Conservation (phyloP, 1,140 invertebrate species). For the Druon quercuslanigerum region DNA sequence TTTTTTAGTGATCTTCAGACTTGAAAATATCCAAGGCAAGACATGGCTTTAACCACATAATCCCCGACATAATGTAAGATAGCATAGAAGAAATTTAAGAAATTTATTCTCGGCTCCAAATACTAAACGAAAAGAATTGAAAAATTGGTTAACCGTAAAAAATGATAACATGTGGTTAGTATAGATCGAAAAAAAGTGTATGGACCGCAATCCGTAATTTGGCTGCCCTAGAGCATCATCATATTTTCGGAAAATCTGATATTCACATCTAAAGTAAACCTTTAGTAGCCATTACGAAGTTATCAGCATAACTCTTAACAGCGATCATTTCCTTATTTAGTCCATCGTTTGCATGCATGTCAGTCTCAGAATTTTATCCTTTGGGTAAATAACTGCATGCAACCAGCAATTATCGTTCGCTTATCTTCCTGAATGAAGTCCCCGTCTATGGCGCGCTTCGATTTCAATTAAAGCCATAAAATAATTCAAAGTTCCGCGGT, state of each 20-base stretch:
- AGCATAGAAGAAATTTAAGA: no score
- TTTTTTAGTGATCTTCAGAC: no score
- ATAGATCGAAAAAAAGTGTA: no score
- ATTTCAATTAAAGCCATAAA: conserved; percentile 41
- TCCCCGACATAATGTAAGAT: no score
- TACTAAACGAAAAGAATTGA: no score
- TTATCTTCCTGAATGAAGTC: conserved; percentile 2
- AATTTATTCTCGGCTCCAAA: no score
- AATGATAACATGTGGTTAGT: no score
- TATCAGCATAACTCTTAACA: conserved; percentile 20
- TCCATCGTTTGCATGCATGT: conserved; percentile 13
- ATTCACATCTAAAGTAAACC: neutral
- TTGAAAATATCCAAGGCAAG: no score
- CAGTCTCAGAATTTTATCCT: conserved; percentile 8
- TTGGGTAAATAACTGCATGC: conserved; percentile 15
- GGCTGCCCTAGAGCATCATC: neutral
- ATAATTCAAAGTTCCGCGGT: conserved; percentile 38
- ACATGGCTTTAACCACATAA: no score
- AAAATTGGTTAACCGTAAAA: no score
- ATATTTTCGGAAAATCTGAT: neutral
- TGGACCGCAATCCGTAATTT: neutral
- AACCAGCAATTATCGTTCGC: conserved; percentile 17
- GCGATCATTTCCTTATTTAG: conserved; percentile 11
- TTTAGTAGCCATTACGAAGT: conserved; percentile 1
- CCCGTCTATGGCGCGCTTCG: conserved; percentile 1